Percentiles rank a stretch among this genome's conserved stretches.
Evolutionary conservation across 2,888 invertebrate species (phyloP).

Genomic region (Erebia ligea): DNA sequence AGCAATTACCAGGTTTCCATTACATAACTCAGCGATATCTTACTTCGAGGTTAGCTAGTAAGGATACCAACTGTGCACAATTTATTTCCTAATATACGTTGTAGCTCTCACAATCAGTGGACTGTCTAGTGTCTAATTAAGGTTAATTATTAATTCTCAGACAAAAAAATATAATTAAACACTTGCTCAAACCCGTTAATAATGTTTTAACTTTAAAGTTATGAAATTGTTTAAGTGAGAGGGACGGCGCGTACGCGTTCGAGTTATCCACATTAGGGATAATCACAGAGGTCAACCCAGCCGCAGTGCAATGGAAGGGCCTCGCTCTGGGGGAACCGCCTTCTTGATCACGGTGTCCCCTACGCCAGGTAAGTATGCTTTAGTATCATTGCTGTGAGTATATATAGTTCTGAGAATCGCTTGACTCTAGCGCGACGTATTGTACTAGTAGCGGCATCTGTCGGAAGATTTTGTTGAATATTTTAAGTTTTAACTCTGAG

Average conservation of each 20-base stretch:
- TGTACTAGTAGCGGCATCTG: conserved; percentile 4
- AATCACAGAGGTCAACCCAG: conserved; percentile 8
- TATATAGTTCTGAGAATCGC: background rate
- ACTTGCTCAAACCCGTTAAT: too few species aligned
- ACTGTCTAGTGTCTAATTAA: too few species aligned
- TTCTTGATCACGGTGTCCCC: conserved; percentile 19
- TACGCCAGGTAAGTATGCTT: conserved; percentile 19
- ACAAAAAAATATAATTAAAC: too few species aligned
- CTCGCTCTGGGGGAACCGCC: conserved; percentile 20
- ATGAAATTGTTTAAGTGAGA: background rate
- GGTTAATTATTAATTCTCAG: too few species aligned
- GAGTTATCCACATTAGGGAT: background rate
- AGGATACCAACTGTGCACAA: conserved; percentile 46
- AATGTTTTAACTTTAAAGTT: too few species aligned
- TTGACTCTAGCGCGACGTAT: background rate
- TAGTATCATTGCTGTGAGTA: background rate
- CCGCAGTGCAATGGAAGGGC: conserved; percentile 18
- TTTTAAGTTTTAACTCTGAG: background rate
- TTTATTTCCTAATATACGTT: background rate
- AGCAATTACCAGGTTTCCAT: conserved; percentile 81
- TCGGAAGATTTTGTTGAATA: too few species aligned
- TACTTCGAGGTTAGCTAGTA: conserved; percentile 56
- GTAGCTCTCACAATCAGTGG: too few species aligned
- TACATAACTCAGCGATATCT: conserved; percentile 80
- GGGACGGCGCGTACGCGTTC: too few species aligned